phyloP scores from a whole-genome alignment of 2,888 invertebrate species.

The Rhaphigaster nebulosa region DNA sequence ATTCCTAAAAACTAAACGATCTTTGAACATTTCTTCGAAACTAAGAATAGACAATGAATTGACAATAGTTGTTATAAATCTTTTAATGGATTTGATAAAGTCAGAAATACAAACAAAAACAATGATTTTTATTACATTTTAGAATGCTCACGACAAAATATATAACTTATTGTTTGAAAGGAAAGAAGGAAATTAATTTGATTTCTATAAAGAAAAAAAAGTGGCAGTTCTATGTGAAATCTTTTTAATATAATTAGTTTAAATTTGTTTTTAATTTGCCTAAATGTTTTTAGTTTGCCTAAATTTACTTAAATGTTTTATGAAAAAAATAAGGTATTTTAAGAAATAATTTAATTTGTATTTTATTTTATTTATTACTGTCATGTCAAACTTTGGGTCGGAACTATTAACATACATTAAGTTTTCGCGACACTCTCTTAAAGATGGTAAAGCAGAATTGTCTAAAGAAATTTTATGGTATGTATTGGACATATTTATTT shows the following conservation, averaged over 20 bases:
- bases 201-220: neutral
- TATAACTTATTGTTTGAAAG: constrained; percentile 32
- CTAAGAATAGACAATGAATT: constrained; percentile 33
- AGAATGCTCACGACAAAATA: constrained; percentile 23
- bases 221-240: neutral
- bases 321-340: neutral
- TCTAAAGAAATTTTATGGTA: neutral
- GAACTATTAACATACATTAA: neutral
- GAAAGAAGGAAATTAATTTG: constrained; percentile 30
- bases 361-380: neutral
- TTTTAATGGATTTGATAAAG: neutral
- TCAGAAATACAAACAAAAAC: constrained; percentile 8
- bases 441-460: neutral
- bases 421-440: neutral
- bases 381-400: neutral
- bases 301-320: constrained; percentile 22
- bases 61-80: constrained; percentile 34
- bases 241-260: constrained; percentile 4
- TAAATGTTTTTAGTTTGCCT: too few relatives aligned
- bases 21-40: neutral
- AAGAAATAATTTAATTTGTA: neutral
- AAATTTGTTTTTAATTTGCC: neutral
- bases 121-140: constrained; percentile 30
- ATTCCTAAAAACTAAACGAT: constrained; percentile 22
- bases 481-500: neutral